phyloP scores from a whole-genome alignment of 2,113 vertebrate species.

The Globicephala melas region DNA sequence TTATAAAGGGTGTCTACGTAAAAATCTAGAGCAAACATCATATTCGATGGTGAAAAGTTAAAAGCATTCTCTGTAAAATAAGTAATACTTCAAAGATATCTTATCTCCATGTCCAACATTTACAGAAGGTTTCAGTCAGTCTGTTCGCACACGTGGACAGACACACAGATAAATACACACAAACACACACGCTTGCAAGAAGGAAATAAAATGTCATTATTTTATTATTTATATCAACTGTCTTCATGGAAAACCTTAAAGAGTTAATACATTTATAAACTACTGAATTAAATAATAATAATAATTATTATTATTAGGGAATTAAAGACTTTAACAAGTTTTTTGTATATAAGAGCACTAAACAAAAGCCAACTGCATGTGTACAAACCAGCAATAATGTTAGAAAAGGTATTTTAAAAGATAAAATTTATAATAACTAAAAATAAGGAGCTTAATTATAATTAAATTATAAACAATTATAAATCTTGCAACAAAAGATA shows the following conservation, averaged over 20 bases:
- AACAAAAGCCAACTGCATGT: neutral
- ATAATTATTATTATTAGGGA: neutral
- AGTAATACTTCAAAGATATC: neutral
- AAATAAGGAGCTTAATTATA: neutral
- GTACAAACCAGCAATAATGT: neutral
- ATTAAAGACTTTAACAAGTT: neutral
- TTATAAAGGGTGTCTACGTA: neutral
- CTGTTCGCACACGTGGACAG: neutral
- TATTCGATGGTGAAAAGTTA: neutral
- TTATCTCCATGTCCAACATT: neutral
- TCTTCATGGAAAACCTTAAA: neutral
- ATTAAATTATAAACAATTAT: neutral
- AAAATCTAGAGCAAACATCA: neutral
- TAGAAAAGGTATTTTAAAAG: neutral
- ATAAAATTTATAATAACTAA: neutral
- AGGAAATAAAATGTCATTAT: neutral
- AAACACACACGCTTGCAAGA: neutral
- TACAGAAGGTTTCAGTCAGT: neutral
- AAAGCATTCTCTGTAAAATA: neutral
- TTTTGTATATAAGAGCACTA: slow-evolving; percentile 13
- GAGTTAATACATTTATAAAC: neutral
- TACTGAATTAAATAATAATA: neutral
- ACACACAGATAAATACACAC: neutral
- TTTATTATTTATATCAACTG: neutral
- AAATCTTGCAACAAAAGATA: neutral